phyloP scores from a whole-genome alignment of 2,797 vertebrate species.

The Ibycter americanus region DNA sequence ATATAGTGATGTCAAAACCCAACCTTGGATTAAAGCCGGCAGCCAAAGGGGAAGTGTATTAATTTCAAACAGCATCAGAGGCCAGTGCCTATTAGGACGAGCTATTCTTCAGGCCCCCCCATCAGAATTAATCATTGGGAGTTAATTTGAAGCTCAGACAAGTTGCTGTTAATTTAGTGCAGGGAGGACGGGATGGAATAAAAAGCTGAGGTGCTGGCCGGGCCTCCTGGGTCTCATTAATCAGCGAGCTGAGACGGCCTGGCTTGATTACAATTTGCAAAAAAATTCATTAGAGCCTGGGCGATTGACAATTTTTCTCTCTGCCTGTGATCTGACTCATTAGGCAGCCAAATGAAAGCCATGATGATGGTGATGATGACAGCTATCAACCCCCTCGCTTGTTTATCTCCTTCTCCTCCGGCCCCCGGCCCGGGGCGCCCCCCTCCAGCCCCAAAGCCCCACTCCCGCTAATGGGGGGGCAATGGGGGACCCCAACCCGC shows the following conservation, averaged over 20 bases:
- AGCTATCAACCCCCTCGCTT: slow-evolving; percentile 81
- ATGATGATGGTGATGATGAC: slow-evolving; percentile 81
- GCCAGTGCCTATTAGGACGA: slow-evolving; percentile 85
- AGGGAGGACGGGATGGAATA: slow-evolving; percentile 83
- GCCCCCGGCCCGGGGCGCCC: slow-evolving; percentile 23
- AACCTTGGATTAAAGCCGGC: slow-evolving; percentile 82
- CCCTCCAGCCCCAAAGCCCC: not conserved
- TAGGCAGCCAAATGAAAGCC: slow-evolving; percentile 88
- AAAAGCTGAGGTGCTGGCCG: slow-evolving; percentile 85
- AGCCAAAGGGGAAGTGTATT: slow-evolving; percentile 83
- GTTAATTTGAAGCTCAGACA: slow-evolving; percentile 95
- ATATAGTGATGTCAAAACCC: slow-evolving; percentile 85
- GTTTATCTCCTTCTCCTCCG: slow-evolving; percentile 81
- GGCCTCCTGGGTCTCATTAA: slow-evolving; percentile 90
- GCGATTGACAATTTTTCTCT: slow-evolving; percentile 90
- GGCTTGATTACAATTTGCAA: slow-evolving; percentile 96
- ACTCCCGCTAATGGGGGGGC: not conserved
- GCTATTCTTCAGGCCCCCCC: slow-evolving; percentile 87
- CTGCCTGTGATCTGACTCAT: slow-evolving; percentile 88
- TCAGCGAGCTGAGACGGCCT: slow-evolving; percentile 89
- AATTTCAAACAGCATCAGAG: slow-evolving; percentile 84
- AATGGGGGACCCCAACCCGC: not conserved
- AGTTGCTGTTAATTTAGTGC: slow-evolving; percentile 95
- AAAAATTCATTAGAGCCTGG: slow-evolving; percentile 92
- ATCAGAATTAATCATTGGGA: slow-evolving; percentile 93